Conservation (phyloP, 2,797 vertebrate genomes). For the Phaenicophaeus curvirostris region DNA sequence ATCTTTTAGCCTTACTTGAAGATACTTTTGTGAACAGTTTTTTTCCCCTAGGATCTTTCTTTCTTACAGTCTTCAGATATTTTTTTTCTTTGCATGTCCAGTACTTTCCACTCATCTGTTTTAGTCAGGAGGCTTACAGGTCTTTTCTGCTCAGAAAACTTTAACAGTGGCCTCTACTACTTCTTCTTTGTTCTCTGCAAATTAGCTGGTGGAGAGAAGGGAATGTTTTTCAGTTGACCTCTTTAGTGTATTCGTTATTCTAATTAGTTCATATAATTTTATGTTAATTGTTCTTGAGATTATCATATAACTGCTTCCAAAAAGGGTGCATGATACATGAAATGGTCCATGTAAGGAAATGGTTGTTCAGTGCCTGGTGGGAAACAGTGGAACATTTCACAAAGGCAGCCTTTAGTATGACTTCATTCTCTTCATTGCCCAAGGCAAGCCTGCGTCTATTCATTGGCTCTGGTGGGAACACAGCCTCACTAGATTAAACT, state of each 20-base stretch:
- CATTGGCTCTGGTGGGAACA: constrained; percentile 18
- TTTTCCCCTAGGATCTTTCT: not conserved
- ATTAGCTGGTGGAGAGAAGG: not conserved
- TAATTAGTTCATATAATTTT: not conserved
- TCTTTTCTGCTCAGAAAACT: constrained; percentile 1
- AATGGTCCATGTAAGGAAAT: constrained; percentile 10
- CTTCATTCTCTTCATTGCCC: not conserved
- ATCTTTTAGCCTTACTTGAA: not conserved
- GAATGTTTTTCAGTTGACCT: not conserved
- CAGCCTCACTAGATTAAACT: constrained; percentile 31
- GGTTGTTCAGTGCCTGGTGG: not conserved
- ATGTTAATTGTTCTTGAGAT: constrained; percentile 15
- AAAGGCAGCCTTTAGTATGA: not conserved
- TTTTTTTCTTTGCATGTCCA: not conserved
- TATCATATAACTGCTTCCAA: not conserved
- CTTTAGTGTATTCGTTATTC: not conserved
- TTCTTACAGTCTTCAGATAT: not conserved
- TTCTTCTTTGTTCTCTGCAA: not conserved
- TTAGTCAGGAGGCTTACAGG: not conserved
- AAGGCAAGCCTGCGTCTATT: constrained; percentile 20
- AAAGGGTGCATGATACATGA: not conserved
- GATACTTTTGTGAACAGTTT: not conserved
- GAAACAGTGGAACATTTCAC: not conserved
- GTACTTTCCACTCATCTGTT: not conserved
- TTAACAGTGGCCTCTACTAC: not conserved